These are phyloP conservation scores for Stictocephala bisonia DNA, from an alignment of 2,888 invertebrate species.

Conservation along the genomic window DNA sequence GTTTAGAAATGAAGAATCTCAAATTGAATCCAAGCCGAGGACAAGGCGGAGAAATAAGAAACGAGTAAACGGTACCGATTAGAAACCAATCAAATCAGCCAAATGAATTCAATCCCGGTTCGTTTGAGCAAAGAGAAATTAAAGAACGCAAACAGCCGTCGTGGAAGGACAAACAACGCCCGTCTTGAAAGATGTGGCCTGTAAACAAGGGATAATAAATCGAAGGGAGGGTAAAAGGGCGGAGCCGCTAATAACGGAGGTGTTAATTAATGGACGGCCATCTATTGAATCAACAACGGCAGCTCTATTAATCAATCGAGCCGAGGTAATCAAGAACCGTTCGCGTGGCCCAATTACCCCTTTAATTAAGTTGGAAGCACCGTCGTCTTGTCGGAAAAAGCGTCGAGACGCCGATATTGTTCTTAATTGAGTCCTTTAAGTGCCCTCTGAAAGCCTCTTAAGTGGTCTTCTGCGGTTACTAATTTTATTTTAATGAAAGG, in stretches of 20 bases:
- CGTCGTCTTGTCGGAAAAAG: constrained; percentile 31
- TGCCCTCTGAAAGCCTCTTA: constrained; percentile 33
- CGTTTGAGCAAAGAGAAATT: constrained; percentile 40
- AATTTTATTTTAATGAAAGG: constrained; percentile 48
- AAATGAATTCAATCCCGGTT: constrained; percentile 32
- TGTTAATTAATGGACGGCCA: constrained; percentile 32
- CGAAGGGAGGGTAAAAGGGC: constrained; percentile 23
- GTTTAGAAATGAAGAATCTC: no score
- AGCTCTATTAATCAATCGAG: constrained; percentile 40
- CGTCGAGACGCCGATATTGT: constrained; percentile 40
- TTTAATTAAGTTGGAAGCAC: constrained; percentile 38
- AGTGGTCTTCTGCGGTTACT: constrained; percentile 48
- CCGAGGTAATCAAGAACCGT: constrained; percentile 23
- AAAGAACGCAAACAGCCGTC: constrained; percentile 36
- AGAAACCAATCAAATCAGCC: constrained; percentile 30
- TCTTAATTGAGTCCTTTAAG: constrained; percentile 45
- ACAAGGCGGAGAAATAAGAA: no score
- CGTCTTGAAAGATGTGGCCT: no score
- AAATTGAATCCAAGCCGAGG: no score
- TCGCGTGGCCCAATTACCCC: constrained; percentile 29
- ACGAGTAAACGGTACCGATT: no score
- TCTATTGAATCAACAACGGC: constrained; percentile 33
- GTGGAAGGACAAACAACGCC: no score
- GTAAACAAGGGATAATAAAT: constrained; percentile 37
- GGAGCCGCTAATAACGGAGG: constrained; percentile 25